These are phyloP conservation scores for Augochlora pura DNA, from an alignment of 1,140 invertebrate species.

Conservation along the genomic window DNA sequence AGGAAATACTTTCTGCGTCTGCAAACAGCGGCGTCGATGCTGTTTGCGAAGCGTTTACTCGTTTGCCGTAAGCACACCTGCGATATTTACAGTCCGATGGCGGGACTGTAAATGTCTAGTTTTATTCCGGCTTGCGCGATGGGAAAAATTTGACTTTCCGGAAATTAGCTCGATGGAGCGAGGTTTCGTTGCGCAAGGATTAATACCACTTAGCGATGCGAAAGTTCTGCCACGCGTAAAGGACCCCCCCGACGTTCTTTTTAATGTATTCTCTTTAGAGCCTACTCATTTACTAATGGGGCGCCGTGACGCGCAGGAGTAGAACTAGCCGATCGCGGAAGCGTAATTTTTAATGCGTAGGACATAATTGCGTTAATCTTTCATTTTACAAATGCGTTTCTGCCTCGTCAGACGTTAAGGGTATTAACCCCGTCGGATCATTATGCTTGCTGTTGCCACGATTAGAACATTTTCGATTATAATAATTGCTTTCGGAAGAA, in stretches of 20 bases:
- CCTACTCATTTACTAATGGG: conserved; percentile 1
- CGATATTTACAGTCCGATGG: background rate
- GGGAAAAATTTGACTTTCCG: background rate
- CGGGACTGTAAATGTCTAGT: background rate
- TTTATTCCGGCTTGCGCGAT: background rate
- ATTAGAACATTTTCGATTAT: too few relatives aligned
- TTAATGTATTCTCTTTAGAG: background rate
- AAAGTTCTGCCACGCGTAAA: background rate
- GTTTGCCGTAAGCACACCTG: background rate
- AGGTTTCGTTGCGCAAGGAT: background rate
- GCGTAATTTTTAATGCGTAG: background rate
- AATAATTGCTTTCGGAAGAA: too few relatives aligned
- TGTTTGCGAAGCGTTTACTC: background rate
- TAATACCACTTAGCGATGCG: background rate
- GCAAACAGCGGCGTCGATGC: background rate
- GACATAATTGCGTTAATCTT: conserved; percentile 2
- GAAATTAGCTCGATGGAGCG: background rate
- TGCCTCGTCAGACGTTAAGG: too few relatives aligned
- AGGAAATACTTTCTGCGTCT: background rate
- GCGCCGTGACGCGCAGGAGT: background rate
- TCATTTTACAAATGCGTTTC: background rate
- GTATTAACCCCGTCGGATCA: too few relatives aligned
- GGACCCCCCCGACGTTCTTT: background rate
- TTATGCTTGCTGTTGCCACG: too few relatives aligned
- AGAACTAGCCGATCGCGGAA: background rate